Percentiles rank a stretch among this genome's conserved stretches.
Conservation (phyloP, 2,113 vertebrate genomes). For the Ochotona curzoniae region DNA sequence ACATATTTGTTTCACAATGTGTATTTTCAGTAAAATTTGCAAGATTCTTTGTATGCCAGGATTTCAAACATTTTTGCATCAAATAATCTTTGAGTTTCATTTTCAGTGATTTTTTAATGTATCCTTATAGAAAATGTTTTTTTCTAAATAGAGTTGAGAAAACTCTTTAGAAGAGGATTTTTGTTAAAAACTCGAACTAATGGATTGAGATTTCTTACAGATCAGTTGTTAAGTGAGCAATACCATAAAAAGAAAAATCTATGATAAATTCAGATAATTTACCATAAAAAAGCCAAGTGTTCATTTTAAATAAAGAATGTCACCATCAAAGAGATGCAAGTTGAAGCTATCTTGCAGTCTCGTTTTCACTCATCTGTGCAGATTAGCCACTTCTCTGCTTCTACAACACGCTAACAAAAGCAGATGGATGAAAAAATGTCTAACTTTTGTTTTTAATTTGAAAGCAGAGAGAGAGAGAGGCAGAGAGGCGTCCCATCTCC, state of each 20-base stretch:
- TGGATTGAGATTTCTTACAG: not conserved
- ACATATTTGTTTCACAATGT: too few relatives aligned
- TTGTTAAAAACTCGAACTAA: not conserved
- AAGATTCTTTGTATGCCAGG: too few relatives aligned
- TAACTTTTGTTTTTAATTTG: too few relatives aligned
- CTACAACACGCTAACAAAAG: not conserved
- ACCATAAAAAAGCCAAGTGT: not conserved
- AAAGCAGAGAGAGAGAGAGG: too few relatives aligned
- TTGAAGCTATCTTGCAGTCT: slow-evolving; percentile 24
- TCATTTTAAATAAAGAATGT: not conserved
- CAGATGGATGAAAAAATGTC: slow-evolving; percentile 3
- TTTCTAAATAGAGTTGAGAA: not conserved
- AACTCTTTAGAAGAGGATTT: not conserved
- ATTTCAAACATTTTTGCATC: too few relatives aligned
- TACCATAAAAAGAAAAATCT: slow-evolving; percentile 22
- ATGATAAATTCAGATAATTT: not conserved
- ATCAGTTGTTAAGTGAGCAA: not conserved
- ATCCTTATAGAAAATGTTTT: not conserved
- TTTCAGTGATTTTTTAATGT: too few relatives aligned
- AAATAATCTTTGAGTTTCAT: too few relatives aligned
- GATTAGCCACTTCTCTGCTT: not conserved
- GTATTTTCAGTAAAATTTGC: too few relatives aligned
- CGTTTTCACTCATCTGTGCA: not conserved
- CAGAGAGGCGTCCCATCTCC: too few relatives aligned
- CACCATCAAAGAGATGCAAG: not conserved